phyloP scores from a whole-genome alignment of 1,140 invertebrate species.

The Drosophila insularis region DNA sequence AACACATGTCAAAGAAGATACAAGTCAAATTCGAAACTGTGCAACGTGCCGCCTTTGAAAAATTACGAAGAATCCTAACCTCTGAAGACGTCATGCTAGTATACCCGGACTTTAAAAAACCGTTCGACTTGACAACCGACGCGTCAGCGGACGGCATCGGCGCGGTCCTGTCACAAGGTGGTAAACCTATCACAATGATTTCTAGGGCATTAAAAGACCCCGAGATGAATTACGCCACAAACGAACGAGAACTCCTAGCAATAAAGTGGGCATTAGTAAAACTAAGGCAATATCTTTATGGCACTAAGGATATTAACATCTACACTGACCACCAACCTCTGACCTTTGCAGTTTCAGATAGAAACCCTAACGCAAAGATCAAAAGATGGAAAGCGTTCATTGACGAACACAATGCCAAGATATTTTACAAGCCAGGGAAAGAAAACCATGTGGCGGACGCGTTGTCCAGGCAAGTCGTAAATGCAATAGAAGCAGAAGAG shows the following conservation, averaged over 20 bases:
- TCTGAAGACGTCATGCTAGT: background rate
- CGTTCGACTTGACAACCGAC: background rate
- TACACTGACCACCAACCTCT: conserved; percentile 1
- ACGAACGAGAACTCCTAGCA: too few relatives aligned
- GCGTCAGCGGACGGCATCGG: background rate
- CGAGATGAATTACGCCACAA: too few relatives aligned
- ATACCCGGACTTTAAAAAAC: background rate
- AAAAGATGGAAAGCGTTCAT: conserved; percentile 21
- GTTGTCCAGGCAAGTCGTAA: background rate
- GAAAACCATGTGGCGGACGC: background rate
- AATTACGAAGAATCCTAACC: background rate
- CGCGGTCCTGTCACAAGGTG: conserved; percentile 2
- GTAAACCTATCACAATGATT: conserved; percentile 21
- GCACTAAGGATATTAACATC: background rate
- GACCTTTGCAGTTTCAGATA: conserved; percentile 14
- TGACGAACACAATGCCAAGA: conserved; percentile 1
- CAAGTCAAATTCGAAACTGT: background rate
- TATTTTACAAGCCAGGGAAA: background rate
- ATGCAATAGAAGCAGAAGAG: background rate
- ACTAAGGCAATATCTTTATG: background rate
- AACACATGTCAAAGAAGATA: background rate
- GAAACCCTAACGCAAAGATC: conserved; percentile 21
- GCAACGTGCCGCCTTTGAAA: background rate
- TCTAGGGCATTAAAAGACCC: background rate
- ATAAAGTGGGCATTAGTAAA: too few relatives aligned